Conservation (phyloP, 2,888 invertebrate species). For the Stegophylla sp. region DNA sequence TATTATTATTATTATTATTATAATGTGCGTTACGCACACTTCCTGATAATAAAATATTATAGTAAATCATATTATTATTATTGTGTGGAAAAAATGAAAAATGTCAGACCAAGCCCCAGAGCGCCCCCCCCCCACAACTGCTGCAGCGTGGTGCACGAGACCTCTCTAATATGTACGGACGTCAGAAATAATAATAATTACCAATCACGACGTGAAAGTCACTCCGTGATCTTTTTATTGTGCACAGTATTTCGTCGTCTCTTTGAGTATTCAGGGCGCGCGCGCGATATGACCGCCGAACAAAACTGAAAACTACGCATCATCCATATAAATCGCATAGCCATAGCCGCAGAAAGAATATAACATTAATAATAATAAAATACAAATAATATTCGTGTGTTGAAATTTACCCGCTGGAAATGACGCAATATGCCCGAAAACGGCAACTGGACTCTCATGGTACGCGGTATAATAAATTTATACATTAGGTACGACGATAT, state of each 20-base stretch:
- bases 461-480: neutral
- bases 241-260: slow-evolving; percentile 9
- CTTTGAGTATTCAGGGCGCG: slow-evolving; percentile 51
- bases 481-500: neutral
- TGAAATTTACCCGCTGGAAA: slow-evolving; percentile 19
- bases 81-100: slow-evolving; percentile 3
- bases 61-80: neutral
- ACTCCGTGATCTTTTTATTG: slow-evolving; percentile 36
- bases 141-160: too few species aligned
- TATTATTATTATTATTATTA: too few species aligned
- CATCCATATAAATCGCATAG: slow-evolving; percentile 30
- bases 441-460: slow-evolving; percentile 17
- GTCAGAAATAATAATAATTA: slow-evolving; percentile 35
- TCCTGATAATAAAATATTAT: neutral
- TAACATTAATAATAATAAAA: neutral
- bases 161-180: neutral
- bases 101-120: slow-evolving; percentile 5
- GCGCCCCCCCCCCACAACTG: too few species aligned
- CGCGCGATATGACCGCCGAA: neutral
- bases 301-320: neutral
- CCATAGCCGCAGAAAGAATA: neutral
- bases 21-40: neutral
- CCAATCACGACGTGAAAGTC: slow-evolving; percentile 50
- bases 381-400: neutral
- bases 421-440: slow-evolving; percentile 44